These are phyloP conservation scores for Callipepla californica DNA, from an alignment of 2,113 vertebrate genomes.

Conservation along the genomic window DNA sequence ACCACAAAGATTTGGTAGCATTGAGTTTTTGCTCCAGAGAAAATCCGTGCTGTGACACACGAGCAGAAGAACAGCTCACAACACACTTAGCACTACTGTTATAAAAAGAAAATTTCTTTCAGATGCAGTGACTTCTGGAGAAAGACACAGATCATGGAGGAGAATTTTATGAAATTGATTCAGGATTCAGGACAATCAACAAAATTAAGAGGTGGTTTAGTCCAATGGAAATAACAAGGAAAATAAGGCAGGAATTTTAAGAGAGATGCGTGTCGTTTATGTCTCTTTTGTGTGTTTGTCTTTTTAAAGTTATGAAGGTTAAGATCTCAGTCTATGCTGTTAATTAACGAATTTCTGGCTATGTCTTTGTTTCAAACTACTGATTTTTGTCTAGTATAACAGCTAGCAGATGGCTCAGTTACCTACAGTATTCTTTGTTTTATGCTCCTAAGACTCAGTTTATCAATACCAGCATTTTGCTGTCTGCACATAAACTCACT, in stretches of 20 bases:
- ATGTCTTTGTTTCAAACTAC: not conserved
- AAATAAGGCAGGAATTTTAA: not conserved
- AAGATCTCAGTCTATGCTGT: not conserved
- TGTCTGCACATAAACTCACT: fast-evolving
- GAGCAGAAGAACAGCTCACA: not conserved
- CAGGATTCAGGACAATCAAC: not conserved
- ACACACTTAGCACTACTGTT: not conserved
- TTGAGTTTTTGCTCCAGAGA: not conserved
- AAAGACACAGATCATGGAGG: not conserved
- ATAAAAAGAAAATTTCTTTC: not conserved
- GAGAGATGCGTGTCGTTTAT: not conserved
- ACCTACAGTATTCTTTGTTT: not conserved
- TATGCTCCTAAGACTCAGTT: not conserved
- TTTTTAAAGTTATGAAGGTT: not conserved
- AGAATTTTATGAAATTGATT: not conserved
- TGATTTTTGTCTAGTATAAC: not conserved
- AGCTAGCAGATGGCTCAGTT: not conserved
- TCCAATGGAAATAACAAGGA: not conserved
- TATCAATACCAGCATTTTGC: not conserved
- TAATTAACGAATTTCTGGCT: not conserved
- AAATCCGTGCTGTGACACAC: not conserved
- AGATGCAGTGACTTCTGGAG: not conserved
- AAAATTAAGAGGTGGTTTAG: not conserved
- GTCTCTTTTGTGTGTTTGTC: not conserved
- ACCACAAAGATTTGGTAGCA: not conserved